Base-by-base conservation (phyloP, 2,113 vertebrate genomes). In the Malaclemys terrapin region DNA sequence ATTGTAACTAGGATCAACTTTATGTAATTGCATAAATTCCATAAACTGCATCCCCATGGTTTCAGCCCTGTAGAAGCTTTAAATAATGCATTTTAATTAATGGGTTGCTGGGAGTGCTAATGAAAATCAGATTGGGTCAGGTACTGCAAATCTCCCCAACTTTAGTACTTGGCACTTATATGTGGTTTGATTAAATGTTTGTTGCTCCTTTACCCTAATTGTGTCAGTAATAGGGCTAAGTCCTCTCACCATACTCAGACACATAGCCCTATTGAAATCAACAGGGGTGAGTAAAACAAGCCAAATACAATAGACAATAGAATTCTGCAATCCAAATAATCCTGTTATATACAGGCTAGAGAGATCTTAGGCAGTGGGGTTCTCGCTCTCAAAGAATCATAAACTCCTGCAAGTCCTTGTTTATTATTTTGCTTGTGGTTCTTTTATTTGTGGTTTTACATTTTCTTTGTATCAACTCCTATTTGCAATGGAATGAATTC, bases 71-170 rank as follows among this genome's bases (percentile, higher is more conserved):
- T 96, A 85, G 92, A 97, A 97, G 94, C 95, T 96, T 93, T 97
- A 97, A 97, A 97, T 97, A 97, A 96, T 50, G 42, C 1, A 4
- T 90, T 97, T 96, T 97, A 97, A 97, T 97, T 95, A 98, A 94
- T 38, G 57, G 82, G 93, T 97, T 98, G 94, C 97, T 87, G 96
- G 92, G 93, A 96, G 96, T 87, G 93, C 89, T 94, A 87, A 82
- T 93, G 90, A 91, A 93, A 95, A 94, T 96, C 83, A 25, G 92
- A 87, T 92, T 80, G 89, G 85, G 96, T 86, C 0, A 1, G 89
- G 72, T 80, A 52, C 78, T 86, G 89, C 53, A 52, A 93, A 87
- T 84, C 86, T 91, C 14, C 0, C 45, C 87, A 89, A 84, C 82
- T 93, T 65, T 72, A 76, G 87, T 65, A 90, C 89, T 87, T 91